Conservation (phyloP, 92 coral and sea anemone genomes). For the Parazoanthus atlanticus region DNA sequence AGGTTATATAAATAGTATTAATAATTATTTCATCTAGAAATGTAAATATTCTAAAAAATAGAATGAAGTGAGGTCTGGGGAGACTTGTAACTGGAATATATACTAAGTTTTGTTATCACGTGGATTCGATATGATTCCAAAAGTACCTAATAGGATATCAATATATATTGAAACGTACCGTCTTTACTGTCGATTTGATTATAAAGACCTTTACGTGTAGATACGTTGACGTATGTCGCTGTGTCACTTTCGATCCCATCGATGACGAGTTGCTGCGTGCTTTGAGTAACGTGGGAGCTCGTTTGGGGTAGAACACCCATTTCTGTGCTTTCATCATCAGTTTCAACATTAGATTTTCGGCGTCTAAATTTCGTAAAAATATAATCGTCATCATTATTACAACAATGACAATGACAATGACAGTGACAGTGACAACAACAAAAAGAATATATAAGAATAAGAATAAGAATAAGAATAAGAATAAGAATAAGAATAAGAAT, state of each 20-base stretch:
- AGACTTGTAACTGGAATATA: no score
- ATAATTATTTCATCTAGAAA: no score
- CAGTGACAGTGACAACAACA: no score
- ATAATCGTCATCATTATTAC: no score
- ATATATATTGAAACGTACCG: neutral
- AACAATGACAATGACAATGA: no score
- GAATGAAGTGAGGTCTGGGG: no score
- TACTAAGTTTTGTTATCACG: no score
- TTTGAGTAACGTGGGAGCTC: neutral
- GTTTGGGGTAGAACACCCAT: neutral
- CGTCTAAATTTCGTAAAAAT: neutral
- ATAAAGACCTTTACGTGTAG: neutral
- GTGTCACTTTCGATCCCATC: slow-evolving; percentile 26
- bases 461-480: neutral
- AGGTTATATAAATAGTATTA: no score
- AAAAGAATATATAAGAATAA: neutral
- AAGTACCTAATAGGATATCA: no score
- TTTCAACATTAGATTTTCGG: neutral
- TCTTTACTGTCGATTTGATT: neutral
- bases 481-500: neutral
- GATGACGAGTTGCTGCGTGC: slow-evolving; percentile 20
- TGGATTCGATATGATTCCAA: no score
- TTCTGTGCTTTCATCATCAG: neutral
- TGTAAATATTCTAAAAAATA: no score
- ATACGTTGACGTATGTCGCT: slow-evolving; percentile 18